Percentiles rank a stretch among this genome's conserved stretches.
Conservation (phyloP, 2,113 vertebrate species). For the Acrocephalus arundinaceus region DNA sequence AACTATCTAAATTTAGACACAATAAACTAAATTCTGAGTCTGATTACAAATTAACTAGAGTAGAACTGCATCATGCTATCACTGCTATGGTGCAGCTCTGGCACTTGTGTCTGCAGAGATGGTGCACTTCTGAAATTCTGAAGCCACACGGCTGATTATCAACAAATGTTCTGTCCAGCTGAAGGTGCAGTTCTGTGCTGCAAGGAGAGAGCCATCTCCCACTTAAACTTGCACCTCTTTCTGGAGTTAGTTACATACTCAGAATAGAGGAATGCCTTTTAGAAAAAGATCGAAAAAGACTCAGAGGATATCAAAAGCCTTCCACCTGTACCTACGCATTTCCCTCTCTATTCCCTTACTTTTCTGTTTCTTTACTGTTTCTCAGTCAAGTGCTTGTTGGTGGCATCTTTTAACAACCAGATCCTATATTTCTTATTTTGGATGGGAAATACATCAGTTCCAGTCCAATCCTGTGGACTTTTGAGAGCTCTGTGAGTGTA, state of each 20-base stretch:
- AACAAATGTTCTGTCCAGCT: not conserved
- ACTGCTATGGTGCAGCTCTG: not conserved
- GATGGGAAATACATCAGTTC: not conserved
- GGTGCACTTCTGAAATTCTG: not conserved
- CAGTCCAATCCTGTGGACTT: not conserved
- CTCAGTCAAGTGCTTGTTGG: not conserved
- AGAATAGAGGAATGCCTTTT: rapidly evolving
- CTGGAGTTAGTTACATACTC: not conserved
- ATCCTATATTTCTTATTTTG: not conserved
- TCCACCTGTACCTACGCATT: not conserved
- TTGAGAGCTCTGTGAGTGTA: not conserved
- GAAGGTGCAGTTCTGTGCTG: not conserved
- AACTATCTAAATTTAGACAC: not conserved
- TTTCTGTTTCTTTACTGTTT: not conserved
- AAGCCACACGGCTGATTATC: not conserved
- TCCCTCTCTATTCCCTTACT: not conserved
- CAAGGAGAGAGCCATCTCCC: not conserved
- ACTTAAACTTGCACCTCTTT: not conserved
- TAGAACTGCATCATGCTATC: not conserved
- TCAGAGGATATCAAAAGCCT: not conserved
- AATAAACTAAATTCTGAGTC: not conserved
- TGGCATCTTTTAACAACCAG: not conserved
- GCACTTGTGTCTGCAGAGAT: not conserved
- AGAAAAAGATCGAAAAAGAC: not conserved
- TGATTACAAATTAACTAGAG: not conserved